Percentiles rank a stretch among this genome's conserved stretches.
Conservation (phyloP, 2,888 invertebrate species). For the Ceraclea dissimilis region DNA sequence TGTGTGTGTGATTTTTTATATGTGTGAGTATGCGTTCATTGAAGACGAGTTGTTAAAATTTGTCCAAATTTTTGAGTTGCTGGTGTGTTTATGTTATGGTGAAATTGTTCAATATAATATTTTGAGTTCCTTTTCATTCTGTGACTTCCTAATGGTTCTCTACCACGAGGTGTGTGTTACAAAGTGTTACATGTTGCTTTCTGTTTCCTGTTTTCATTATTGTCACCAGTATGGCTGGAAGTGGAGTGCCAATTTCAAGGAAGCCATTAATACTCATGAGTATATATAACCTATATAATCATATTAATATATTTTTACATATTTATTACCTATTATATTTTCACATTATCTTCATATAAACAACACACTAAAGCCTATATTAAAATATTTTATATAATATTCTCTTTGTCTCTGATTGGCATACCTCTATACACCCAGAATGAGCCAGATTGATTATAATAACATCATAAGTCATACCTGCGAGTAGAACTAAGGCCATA, state of each 20-base stretch:
- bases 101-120: too few relatives aligned
- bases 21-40: too few relatives aligned
- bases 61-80: too few relatives aligned
- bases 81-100: too few relatives aligned
- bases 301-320: conserved; percentile 43
- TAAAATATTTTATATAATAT: neutral
- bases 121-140: too few relatives aligned
- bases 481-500: neutral
- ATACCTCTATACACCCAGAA: neutral
- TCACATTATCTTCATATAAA: conserved; percentile 22
- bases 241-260: conserved; percentile 95
- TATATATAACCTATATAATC: conserved; percentile 56
- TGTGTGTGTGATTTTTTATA: too few relatives aligned
- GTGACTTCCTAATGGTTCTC: too few relatives aligned
- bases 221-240: conserved; percentile 78
- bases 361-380: conserved; percentile 13
- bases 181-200: conserved; percentile 30
- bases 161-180: too few relatives aligned
- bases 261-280: conserved; percentile 86
- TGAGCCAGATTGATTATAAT: neutral
- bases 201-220: conserved; percentile 43
- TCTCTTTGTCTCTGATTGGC: neutral
- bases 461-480: neutral
- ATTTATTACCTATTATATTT: conserved; percentile 33
- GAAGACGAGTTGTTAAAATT: too few relatives aligned